Evolutionary conservation across 2,113 vertebrate genomes (phyloP).

Genomic region (Morone saxatilis): DNA sequence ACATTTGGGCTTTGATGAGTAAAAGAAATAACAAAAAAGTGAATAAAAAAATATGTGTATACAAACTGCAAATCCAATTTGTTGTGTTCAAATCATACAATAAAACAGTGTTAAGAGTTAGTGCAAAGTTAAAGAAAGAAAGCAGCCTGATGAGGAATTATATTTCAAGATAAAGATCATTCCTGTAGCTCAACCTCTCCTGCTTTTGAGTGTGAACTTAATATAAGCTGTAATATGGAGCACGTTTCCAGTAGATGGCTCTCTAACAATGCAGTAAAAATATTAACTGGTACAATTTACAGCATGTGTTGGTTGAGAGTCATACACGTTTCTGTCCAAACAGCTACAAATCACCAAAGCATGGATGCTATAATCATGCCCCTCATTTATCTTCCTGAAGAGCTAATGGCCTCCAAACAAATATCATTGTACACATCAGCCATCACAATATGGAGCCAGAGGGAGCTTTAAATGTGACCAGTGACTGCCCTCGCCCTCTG

Average conservation of each 20-base stretch:
- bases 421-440: slow-evolving; percentile 4
- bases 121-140: background rate
- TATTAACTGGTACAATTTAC: slow-evolving; percentile 6
- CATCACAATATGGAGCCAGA: background rate
- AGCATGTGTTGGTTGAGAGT: background rate
- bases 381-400: slow-evolving; percentile 14
- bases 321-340: background rate
- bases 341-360: slow-evolving; percentile 15
- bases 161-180: background rate
- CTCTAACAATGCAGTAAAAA: slow-evolving; percentile 51
- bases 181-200: no score
- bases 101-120: background rate
- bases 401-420: slow-evolving; percentile 9
- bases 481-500: background rate
- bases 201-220: background rate
- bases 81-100: background rate
- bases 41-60: background rate
- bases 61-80: background rate
- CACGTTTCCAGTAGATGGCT: slow-evolving; percentile 73
- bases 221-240: slow-evolving; percentile 26
- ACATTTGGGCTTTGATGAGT: background rate
- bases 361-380: background rate
- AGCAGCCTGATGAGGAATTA: background rate
- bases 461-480: background rate
- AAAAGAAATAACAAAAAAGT: background rate